Base-by-base conservation (phyloP, 2,113 vertebrate genomes). In the Esox niger region DNA sequence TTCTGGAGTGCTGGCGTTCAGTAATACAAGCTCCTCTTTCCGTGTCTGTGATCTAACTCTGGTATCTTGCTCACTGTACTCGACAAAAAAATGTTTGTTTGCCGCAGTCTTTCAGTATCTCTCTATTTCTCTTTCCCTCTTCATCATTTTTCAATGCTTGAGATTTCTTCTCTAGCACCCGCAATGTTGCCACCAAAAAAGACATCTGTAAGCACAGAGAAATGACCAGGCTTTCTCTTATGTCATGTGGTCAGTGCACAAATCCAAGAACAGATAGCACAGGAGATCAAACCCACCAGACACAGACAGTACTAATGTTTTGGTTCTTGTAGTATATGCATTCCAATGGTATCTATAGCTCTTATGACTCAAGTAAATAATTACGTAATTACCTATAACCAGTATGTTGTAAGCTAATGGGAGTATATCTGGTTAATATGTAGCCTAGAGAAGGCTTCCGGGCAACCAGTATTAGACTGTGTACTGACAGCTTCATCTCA, bases 401-500 rank as follows among this genome's bases (percentile, higher is more conserved):
- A 38, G 10, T 38, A 9, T 38, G 35, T 38, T 38, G 33, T 61
- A 58, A 66, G 29, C 74, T 54, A 69, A 49, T 5, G 2, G 10
- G 10, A 38, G 11, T 38, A 9, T 38, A 13, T 49, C 15, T 49
- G 47, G 6, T 20, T 8, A 21, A n/a, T 49, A 49, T 49, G 74
- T 70, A 63, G 66, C 33, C 72, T 85, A 80, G 76, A 66, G 47
- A 56, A 73, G 35, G 26, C 9, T 21, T 11, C 3, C 3, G 47
- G 17, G 72, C 66, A 76, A 71, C 76, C 59, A 20, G 82, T 64
- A 74, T 75, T 73, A 74, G 71, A 49, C 76, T 70, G 25, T 70
- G 25, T 81, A 84, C 85, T 80, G 71, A 82, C 61, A 55, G 58
- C 66, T 65, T 78, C 35, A 38, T 38, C 35, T 38, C n/a, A n/a